Conservation (phyloP, 2,113 vertebrate genomes). For the Ariopsis seemanni region DNA sequence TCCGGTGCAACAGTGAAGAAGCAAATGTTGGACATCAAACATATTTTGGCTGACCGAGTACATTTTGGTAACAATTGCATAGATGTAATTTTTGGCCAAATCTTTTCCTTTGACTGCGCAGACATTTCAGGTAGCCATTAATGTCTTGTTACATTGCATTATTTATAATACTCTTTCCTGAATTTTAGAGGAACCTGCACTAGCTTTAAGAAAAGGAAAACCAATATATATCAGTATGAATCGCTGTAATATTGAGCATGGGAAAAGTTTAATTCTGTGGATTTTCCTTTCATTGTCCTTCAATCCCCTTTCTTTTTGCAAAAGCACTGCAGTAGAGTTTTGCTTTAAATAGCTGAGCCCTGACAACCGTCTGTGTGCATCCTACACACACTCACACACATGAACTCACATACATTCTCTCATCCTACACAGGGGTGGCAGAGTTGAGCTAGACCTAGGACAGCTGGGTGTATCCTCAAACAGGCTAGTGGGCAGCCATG, state of each 20-base stretch:
- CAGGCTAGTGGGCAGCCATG: conserved; percentile 56
- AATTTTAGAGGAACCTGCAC: neutral
- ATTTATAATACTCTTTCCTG: neutral
- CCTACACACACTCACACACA: conserved; percentile 40
- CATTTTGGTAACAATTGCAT: neutral
- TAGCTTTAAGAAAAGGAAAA: neutral
- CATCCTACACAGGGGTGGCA: conserved; percentile 48
- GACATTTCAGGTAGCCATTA: neutral
- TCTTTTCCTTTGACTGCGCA: neutral
- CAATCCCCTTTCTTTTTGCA: neutral
- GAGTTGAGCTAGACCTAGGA: conserved; percentile 51
- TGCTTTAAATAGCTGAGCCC: conserved; percentile 57
- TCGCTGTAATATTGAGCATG: neutral
- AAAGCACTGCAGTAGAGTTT: conserved; percentile 49
- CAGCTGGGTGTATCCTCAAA: conserved; percentile 56
- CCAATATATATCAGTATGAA: neutral
- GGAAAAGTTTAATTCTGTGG: neutral
- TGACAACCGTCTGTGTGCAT: conserved; percentile 56
- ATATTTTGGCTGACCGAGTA: neutral
- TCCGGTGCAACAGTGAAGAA: neutral
- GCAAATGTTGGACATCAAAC: neutral
- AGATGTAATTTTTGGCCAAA: neutral
- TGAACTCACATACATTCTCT: conserved; percentile 35
- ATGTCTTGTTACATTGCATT: neutral
- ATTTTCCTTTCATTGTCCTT: conserved; percentile 30